Evolutionary conservation across 2,113 vertebrate species (phyloP), one percentile per base, ranked within the genome.

Genomic region (Lanius ludovicianus): DNA sequence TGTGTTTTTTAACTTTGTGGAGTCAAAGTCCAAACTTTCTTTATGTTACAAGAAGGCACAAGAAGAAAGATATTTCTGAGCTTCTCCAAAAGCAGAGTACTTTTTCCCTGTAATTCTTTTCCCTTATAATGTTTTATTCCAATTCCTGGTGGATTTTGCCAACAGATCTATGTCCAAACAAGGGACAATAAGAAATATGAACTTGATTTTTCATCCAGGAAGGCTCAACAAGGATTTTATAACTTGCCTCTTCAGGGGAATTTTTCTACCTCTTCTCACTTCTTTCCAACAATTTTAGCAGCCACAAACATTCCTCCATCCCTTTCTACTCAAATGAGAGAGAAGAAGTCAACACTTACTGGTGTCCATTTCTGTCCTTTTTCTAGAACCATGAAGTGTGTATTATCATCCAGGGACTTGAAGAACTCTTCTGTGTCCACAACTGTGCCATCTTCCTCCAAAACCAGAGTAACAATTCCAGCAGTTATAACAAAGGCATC

Each of bases 381-480:
- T 83, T 98, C 97, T 80, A 99, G 96, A 81, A 98, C 94, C 98
- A 99, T 98, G 92, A 99, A 98, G 15, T 97, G 93, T 2, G 98
- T 98, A 91, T 98, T 98, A 44, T 95, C 95, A 47, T 94, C 97
- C 83, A 99, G 91, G 33, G 98, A 98, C 78, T 90, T 98, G 84
- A 99, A 99, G 95, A 99, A 99, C 24, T 98, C 98, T 64, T 99
- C 99, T 0, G 98, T 98, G 82, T 99, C 99, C 67, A 99, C 99
- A 95, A 98, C 95, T 0, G 99, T 99, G 79, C 99, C 99, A 28
- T 99, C 99, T 91, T 99, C 99, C 77, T 99, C 99, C 94, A 99
- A 97, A 63, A 99, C 99, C 94, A 99, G 92, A 6, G 97, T 98
- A 73, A 99, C 93, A 57, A 98, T 42, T 17, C 97, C 94, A 46